A percentile compares a stretch with the other conserved stretches of the same genome.
phyloP scores from a whole-genome alignment of 2,888 invertebrate species.

The Zygothrica quintamaculata region DNA sequence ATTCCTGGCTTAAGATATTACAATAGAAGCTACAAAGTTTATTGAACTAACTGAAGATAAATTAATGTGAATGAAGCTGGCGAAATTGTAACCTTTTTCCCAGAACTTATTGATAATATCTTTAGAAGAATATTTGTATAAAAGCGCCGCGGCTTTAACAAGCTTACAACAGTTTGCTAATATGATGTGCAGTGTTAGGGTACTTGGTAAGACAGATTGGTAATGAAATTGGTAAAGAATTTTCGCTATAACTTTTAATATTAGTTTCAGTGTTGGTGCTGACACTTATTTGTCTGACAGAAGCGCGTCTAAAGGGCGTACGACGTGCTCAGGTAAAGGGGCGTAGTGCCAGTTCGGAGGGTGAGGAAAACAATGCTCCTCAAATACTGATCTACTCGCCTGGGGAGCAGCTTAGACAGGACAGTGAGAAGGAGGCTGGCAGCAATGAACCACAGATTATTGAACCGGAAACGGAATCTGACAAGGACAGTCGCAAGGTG shows the following conservation, averaged over 20 bases:
- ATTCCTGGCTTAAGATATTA: not conserved
- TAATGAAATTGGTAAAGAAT: not conserved
- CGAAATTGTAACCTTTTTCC: constrained; percentile 35
- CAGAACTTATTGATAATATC: constrained; percentile 53
- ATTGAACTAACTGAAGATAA: constrained; percentile 50
- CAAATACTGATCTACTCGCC: constrained; percentile 70
- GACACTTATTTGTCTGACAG: constrained; percentile 20
- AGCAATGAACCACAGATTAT: constrained; percentile 61
- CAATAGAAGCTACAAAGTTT: constrained; percentile 36
- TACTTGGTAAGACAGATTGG: constrained; percentile 40
- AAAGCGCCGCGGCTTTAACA: constrained; percentile 27
- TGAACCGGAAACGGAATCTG: constrained; percentile 50
- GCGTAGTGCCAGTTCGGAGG: constrained; percentile 45
- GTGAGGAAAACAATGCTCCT: constrained; percentile 26
- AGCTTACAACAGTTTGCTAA: constrained; percentile 38
- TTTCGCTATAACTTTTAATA: not conserved
- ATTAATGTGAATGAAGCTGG: constrained; percentile 8
- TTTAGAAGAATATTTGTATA: constrained; percentile 39
- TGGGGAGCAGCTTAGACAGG: constrained; percentile 46
- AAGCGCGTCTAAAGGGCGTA: constrained; percentile 39
- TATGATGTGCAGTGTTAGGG: constrained; percentile 50
- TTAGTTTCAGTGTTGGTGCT: constrained; percentile 42
- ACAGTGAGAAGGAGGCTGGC: constrained; percentile 35
- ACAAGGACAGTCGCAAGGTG: constrained; percentile 73
- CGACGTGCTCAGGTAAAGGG: constrained; percentile 41